Evolutionary conservation across 2,888 invertebrate species (phyloP), one percentile per base, ranked within the genome.

Genomic region (Drosophila cracens): DNA sequence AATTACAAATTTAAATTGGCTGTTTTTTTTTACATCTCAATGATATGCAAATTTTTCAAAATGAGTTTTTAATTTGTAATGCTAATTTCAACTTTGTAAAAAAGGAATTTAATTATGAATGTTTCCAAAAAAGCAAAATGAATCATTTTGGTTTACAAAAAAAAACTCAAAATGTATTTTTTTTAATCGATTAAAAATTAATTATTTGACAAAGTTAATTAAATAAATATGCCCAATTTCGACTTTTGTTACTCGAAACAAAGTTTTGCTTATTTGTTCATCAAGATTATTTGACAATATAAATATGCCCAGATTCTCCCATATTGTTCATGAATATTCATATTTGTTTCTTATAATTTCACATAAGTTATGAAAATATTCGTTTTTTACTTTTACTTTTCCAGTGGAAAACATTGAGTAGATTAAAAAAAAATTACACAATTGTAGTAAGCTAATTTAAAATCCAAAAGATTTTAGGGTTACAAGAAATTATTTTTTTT

Each of bases 1-100:
- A 36, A 27, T 18, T 67, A 21, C 27, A 43, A 53, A 46, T 51
- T 33, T 33, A 16, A 56, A 49, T 29, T 40, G 4, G 46, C 46
- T 8, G n/a, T 13, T 7, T 31, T 40, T 31, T 40, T 52, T 53
- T 13, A 11, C 7, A 10, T n/a, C 7, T 31, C 25, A 67, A 31
- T 61, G 38, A 34, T 34, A 16, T 25, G 5, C 33, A 10, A 4
- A 46, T 46, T 46, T 46, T 25, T 16, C 16, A 16, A 25, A 46
- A 46, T 46, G 25, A 1, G 8, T 25, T 46, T 25, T 46, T 46
- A 46, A 46, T 46, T 46, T 46, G 46, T 25, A 25, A 46, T 46
- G 46, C 46, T 25, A 46, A 46, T 46, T 46, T 25, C 16, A 16
- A 16, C 7, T 16, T 46, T 40, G 3, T 7, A 46, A 11, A 13